Conservation (phyloP, 1,140 invertebrate genomes). For the Nasonia vitripennis region DNA sequence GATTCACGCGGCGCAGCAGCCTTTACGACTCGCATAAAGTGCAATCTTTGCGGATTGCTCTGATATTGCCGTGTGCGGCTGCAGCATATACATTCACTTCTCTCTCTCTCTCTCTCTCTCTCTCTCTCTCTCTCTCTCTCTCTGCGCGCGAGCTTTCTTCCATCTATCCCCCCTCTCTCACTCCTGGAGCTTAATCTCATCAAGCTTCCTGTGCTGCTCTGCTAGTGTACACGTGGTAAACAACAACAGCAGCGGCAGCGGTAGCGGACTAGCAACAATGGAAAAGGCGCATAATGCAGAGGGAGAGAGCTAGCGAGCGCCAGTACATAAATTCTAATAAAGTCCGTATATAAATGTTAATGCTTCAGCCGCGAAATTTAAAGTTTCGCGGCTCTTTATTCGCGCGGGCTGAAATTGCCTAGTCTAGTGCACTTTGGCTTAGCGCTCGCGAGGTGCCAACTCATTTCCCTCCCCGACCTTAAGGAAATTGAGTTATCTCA, state of each 20-base stretch:
- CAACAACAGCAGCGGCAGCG: neutral
- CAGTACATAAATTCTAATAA: conserved; percentile 45
- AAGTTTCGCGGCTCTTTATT: conserved; percentile 42
- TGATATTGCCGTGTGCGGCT: neutral
- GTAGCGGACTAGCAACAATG: neutral
- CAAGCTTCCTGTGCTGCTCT: neutral
- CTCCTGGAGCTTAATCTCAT: conserved; percentile 27
- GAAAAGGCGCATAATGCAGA: neutral
- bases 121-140: conserved; percentile 31
- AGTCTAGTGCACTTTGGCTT: conserved; percentile 46
- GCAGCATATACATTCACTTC: neutral
- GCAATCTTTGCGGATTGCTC: conserved; percentile 37
- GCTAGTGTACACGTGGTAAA: neutral
- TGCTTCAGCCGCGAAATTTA: conserved; percentile 38
- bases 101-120: conserved; percentile 24
- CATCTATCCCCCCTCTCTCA: neutral
- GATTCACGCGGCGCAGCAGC: conserved; percentile 9
- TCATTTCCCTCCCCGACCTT: conserved; percentile 34
- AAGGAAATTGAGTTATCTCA: conserved; percentile 53
- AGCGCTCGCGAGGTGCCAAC: conserved; percentile 9
- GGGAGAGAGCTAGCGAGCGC: neutral
- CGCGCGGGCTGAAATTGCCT: conserved; percentile 28
- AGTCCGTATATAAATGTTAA: conserved; percentile 36
- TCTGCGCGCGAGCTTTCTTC: neutral
- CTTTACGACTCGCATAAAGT: conserved; percentile 45